Evolutionary conservation across 2,797 vertebrate species (phyloP).

Genomic region (Danio jaintianensis): DNA sequence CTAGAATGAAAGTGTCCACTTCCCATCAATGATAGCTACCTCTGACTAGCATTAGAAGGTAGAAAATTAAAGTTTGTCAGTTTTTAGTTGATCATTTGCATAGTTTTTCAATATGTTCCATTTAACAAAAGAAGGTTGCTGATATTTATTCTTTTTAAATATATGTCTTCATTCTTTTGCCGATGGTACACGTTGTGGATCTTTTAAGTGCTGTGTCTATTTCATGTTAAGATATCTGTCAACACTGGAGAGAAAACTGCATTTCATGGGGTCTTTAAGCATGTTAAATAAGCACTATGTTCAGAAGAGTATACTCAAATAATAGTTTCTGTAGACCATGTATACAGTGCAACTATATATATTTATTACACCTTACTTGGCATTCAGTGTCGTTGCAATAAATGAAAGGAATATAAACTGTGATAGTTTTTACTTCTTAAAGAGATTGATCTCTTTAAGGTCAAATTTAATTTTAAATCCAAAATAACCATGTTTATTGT

Average conservation of each 20-base stretch:
- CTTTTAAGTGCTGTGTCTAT: background rate
- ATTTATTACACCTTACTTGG: background rate
- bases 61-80: background rate
- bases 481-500: background rate
- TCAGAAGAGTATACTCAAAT: background rate
- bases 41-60: background rate
- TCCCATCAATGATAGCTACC: background rate
- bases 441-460: background rate
- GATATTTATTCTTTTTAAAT: background rate
- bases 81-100: background rate
- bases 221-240: background rate
- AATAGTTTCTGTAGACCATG: background rate
- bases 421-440: background rate
- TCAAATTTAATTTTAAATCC: background rate
- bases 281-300: background rate
- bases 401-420: background rate
- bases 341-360: background rate
- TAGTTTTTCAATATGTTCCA: background rate
- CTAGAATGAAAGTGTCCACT: background rate
- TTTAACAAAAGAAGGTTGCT: background rate
- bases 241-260: background rate
- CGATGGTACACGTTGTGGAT: background rate
- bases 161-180: background rate
- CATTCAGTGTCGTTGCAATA: background rate
- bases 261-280: constrained; percentile 15